Percentiles rank a stretch among this genome's conserved stretches.
Evolutionary conservation across 2,888 invertebrate genomes (phyloP).

Genomic region (Rhopalosiphum nymphaeae): DNA sequence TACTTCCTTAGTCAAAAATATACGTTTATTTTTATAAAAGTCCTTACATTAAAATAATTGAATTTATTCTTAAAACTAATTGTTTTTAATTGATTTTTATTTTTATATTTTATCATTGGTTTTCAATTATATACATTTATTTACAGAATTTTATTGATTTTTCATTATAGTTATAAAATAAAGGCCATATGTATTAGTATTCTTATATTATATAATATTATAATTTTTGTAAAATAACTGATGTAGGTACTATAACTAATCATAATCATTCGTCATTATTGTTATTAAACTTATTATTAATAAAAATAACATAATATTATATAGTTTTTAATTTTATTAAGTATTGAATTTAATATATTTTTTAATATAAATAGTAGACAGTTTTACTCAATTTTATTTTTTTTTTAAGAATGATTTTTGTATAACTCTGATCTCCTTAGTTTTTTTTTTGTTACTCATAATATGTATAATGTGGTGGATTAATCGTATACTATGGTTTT

Average conservation of each 20-base stretch:
- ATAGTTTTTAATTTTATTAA: neutral
- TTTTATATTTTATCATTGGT: neutral
- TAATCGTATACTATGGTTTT: neutral
- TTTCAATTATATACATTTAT: neutral
- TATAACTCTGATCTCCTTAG: neutral
- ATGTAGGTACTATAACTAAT: neutral
- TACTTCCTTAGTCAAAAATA: neutral
- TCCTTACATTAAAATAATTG: neutral
- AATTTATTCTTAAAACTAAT: neutral
- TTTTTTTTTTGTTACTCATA: neutral
- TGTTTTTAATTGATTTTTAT: constrained; percentile 13
- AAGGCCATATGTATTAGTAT: neutral
- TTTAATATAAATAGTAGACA: neutral
- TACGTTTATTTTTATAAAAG: neutral
- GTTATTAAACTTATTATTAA: neutral
- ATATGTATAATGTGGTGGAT: neutral
- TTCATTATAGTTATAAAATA: neutral
- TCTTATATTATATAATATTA: neutral
- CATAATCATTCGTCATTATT: neutral
- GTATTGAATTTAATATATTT: neutral
- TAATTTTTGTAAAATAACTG: neutral
- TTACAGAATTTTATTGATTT: neutral
- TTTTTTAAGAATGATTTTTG: neutral
- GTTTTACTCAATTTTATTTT: neutral
- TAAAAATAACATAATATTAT: neutral